Conservation (phyloP, 2,113 vertebrate genomes). For the Pungitius pungitius region DNA sequence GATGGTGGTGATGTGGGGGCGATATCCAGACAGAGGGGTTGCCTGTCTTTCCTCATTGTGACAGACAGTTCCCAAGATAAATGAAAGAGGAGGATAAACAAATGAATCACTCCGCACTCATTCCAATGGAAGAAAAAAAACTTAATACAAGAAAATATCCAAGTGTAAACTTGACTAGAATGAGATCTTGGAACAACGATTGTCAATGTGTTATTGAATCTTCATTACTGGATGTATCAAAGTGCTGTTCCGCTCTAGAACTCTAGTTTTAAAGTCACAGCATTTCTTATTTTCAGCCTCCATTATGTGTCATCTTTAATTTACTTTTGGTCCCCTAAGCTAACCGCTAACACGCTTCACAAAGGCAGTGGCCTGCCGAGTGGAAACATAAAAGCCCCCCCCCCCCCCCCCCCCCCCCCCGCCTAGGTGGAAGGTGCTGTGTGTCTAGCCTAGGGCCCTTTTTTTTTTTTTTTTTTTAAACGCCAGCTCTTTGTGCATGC, state of each 20-base stretch:
- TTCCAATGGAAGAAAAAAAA: constrained; percentile 65
- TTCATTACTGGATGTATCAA: constrained; percentile 6
- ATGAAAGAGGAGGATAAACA: constrained; percentile 54
- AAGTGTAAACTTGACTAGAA: constrained; percentile 40
- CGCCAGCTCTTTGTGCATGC: constrained; percentile 62
- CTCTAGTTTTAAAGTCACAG: neutral
- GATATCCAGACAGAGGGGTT: constrained; percentile 60
- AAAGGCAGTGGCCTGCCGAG: constrained; percentile 47
- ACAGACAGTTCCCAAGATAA: constrained; percentile 68
- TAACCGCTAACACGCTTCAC: constrained; percentile 52
- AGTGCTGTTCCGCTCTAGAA: neutral
- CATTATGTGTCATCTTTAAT: constrained; percentile 10
- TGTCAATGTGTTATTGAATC: neutral
- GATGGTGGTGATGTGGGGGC: constrained; percentile 29
- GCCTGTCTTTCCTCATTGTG: constrained; percentile 70
- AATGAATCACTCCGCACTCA: constrained; percentile 70
- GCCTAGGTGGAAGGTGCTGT: constrained; percentile 66
- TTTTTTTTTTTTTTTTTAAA: constrained; percentile 65
- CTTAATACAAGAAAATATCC: constrained; percentile 50
- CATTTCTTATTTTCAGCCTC: constrained; percentile 16
- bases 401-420: too few species aligned
- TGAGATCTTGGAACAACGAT: constrained; percentile 3
- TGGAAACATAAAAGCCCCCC: constrained; percentile 50
- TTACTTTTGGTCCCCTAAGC: constrained; percentile 31
- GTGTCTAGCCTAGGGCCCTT: constrained; percentile 50